These are phyloP conservation scores for Blastobasis lacticolella DNA, from an alignment of 2,888 invertebrate species.

Conservation along the genomic window DNA sequence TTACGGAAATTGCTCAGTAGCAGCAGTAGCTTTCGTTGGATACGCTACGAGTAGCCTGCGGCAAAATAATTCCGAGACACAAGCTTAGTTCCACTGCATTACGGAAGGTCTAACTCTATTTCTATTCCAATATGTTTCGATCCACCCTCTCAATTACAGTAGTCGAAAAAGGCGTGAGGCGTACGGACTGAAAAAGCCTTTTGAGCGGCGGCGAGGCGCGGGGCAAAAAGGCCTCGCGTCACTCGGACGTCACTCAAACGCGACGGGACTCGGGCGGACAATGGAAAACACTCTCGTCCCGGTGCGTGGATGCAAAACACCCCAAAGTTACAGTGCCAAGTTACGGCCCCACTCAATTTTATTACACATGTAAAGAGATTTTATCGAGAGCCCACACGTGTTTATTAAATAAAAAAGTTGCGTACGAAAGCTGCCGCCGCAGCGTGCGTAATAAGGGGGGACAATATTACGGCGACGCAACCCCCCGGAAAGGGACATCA, in stretches of 20 bases:
- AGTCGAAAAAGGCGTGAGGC: constrained; percentile 18
- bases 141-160: constrained; percentile 11
- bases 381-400: constrained; percentile 32
- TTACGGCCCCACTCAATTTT: constrained; percentile 26
- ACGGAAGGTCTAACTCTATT: not conserved
- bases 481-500: constrained; percentile 3
- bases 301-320: constrained; percentile 52
- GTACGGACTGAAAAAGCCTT: constrained; percentile 28
- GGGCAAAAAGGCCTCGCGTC: constrained; percentile 45
- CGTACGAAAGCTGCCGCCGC: constrained; percentile 10
- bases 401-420: constrained; percentile 42
- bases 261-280: constrained; percentile 39
- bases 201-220: constrained; percentile 16
- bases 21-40: too few relatives aligned
- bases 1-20: too few relatives aligned
- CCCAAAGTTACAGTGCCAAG: not conserved
- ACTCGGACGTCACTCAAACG: constrained; percentile 25
- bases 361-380: constrained; percentile 30
- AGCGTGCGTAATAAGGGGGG: constrained; percentile 3
- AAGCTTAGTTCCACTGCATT: too few relatives aligned
- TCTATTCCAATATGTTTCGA: not conserved
- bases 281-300: constrained; percentile 62
- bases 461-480: constrained; percentile 5
- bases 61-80: too few relatives aligned
- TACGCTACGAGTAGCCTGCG: too few relatives aligned